These are phyloP conservation scores for Podargus strigoides DNA, from an alignment of 2,797 vertebrate species.

Conservation along the genomic window DNA sequence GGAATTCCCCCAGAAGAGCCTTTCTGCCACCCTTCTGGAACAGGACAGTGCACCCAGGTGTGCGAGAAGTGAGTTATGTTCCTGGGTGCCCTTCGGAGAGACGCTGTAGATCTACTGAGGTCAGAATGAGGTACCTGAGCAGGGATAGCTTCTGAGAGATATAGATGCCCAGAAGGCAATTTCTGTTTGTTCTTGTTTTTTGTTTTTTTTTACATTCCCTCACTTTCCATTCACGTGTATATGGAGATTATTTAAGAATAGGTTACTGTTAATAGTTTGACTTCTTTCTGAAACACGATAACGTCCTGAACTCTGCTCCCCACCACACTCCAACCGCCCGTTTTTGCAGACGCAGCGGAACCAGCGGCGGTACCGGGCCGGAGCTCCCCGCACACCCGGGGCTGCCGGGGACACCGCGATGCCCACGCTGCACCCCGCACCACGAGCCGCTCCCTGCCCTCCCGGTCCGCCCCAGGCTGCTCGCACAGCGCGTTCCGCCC, in stretches of 20 bases:
- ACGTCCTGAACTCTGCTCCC: not conserved
- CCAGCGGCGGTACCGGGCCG: not conserved
- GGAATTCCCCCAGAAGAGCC: not conserved
- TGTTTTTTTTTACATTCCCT: not conserved
- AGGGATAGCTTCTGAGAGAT: not conserved
- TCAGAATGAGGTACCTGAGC: not conserved
- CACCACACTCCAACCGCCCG: fast-evolving
- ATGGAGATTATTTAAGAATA: fast-evolving
- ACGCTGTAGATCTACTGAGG: not conserved
- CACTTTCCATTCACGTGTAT: not conserved
- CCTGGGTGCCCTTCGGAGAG: not conserved
- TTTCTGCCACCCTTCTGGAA: not conserved
- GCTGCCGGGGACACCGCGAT: fast-evolving
- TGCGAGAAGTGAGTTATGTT: not conserved
- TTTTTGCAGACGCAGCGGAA: fast-evolving
- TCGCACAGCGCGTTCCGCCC: not conserved
- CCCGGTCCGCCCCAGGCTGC: not conserved
- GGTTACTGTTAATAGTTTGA: fast-evolving
- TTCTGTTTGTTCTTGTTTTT: not conserved
- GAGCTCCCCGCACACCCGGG: not conserved
- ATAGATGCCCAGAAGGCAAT: not conserved
- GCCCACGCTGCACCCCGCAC: not conserved
- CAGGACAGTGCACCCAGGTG: no score
- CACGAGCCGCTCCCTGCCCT: not conserved
- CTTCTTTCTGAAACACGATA: not conserved